Conservation (phyloP, 2,113 vertebrate species). For the Pelobates fuscus region DNA sequence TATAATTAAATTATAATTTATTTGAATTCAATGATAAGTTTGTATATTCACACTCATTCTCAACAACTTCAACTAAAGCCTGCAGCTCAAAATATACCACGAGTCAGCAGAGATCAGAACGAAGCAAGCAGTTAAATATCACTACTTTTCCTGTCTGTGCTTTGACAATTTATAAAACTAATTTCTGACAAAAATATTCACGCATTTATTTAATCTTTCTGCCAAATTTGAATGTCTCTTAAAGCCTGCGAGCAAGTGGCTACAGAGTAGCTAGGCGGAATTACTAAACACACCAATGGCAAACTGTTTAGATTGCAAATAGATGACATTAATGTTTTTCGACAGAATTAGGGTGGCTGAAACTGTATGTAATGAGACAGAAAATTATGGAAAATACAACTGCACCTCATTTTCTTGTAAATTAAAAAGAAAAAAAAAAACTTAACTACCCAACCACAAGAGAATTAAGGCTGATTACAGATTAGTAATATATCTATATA, state of each 20-base stretch:
- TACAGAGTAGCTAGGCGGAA: slow-evolving; percentile 58
- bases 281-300: slow-evolving; percentile 65
- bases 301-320: slow-evolving; percentile 63
- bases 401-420: slow-evolving; percentile 24
- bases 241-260: slow-evolving; percentile 43
- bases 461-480: background rate
- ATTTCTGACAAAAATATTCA: slow-evolving; percentile 3
- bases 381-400: slow-evolving; percentile 70
- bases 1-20: background rate
- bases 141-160: background rate
- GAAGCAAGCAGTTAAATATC: background rate
- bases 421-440: slow-evolving; percentile 52
- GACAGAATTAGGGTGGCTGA: slow-evolving; percentile 83
- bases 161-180: background rate
- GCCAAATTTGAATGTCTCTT: slow-evolving; percentile 9
- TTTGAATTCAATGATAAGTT: too few species aligned
- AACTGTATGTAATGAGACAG: slow-evolving; percentile 78
- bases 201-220: background rate
- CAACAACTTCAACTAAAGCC: too few species aligned
- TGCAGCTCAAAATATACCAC: background rate
- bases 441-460: slow-evolving; percentile 36
- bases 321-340: slow-evolving; percentile 77
- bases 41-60: too few species aligned
- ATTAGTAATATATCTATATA: background rate
- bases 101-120: background rate